These are phyloP conservation scores for Rhyacophila evoluta DNA, from an alignment of 2,888 invertebrate genomes.

Conservation along the genomic window DNA sequence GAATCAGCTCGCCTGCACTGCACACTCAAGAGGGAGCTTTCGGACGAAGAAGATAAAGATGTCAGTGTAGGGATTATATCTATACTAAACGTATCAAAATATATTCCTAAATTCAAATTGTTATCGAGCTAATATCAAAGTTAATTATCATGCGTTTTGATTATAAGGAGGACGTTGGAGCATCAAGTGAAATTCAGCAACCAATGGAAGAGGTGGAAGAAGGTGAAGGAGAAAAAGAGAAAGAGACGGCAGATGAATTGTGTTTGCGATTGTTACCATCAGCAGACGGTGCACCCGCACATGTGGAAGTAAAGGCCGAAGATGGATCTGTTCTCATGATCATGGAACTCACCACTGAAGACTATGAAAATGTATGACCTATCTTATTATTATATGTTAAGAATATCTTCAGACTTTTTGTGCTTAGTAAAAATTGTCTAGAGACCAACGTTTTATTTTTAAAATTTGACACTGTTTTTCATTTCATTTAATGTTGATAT, in stretches of 20 bases:
- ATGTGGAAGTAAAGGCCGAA: conserved; percentile 63
- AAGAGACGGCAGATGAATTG: conserved; percentile 56
- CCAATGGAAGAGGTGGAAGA: conserved; percentile 45
- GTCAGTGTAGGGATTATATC: too few relatives aligned
- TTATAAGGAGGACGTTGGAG: not conserved
- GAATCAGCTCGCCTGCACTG: conserved; percentile 60
- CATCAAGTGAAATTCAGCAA: conserved; percentile 5
- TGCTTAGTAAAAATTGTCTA: too few relatives aligned
- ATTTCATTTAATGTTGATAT: too few relatives aligned
- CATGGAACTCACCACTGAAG: conserved; percentile 63
- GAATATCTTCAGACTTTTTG: too few relatives aligned
- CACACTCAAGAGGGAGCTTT: conserved; percentile 58
- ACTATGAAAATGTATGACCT: conserved; percentile 51
- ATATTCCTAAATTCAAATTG: too few relatives aligned
- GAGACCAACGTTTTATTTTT: too few relatives aligned
- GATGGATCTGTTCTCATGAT: conserved; percentile 65
- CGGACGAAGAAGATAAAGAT: conserved; percentile 56
- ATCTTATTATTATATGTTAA: too few relatives aligned
- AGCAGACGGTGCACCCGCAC: conserved; percentile 52
- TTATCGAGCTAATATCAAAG: too few relatives aligned
- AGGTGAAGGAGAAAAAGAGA: conserved; percentile 59
- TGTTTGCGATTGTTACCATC: conserved; percentile 55
- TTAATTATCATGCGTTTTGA: too few relatives aligned
- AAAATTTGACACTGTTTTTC: too few relatives aligned
- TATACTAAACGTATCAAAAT: too few relatives aligned